Evolutionary conservation across 2,113 vertebrate species (phyloP).

Genomic region (Crotalus viridis): DNA sequence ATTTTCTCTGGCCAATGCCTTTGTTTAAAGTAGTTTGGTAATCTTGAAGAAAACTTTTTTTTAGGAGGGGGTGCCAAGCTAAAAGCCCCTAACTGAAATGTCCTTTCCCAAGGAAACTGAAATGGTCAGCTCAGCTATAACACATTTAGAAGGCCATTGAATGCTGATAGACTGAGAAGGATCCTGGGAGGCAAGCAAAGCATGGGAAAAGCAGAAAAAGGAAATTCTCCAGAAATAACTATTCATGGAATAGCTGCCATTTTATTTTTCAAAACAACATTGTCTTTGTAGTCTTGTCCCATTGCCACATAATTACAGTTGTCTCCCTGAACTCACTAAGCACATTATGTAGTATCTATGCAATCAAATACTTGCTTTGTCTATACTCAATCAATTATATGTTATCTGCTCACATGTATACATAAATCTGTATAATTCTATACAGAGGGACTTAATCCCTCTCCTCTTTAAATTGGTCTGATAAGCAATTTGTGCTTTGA

Average conservation of each 20-base stretch:
- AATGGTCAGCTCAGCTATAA: not conserved
- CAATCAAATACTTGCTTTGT: not conserved
- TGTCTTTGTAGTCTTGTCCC: not conserved
- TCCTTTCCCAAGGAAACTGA: not conserved
- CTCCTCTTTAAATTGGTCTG: not conserved
- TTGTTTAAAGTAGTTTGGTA: not conserved
- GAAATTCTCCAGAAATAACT: not conserved
- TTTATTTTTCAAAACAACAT: not conserved
- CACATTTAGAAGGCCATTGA: not conserved
- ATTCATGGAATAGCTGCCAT: not conserved
- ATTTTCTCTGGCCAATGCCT: no score
- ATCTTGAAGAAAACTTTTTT: not conserved
- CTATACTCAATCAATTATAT: not conserved
- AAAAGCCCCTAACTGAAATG: not conserved
- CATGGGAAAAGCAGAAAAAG: not conserved
- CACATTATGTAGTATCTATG: not conserved
- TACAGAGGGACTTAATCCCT: not conserved
- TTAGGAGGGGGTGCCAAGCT: not conserved
- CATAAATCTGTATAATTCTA: not conserved
- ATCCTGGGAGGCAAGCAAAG: not conserved
- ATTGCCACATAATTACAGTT: not conserved
- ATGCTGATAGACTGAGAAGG: not conserved
- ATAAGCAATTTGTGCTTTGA: not conserved
- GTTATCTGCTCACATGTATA: not conserved
- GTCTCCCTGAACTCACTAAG: not conserved